phyloP scores from a whole-genome alignment of 2,113 vertebrate species.

The Aramus guarauna region DNA sequence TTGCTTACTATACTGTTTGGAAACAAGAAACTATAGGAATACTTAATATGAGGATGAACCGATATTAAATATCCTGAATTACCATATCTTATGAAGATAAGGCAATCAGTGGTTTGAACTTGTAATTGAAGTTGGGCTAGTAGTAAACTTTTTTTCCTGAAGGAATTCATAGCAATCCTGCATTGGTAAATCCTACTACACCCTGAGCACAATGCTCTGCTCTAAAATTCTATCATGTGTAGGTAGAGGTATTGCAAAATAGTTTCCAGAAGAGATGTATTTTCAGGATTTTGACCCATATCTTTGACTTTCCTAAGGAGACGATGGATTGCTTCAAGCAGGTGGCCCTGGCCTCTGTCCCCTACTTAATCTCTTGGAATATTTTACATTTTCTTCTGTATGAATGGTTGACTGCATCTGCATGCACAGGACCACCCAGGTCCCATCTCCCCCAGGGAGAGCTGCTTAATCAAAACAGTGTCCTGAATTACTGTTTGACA shows the following conservation, averaged over 20 bases:
- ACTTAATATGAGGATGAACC: neutral
- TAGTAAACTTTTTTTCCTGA: neutral
- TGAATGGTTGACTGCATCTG: neutral
- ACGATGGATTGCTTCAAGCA: neutral
- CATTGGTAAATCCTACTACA: neutral
- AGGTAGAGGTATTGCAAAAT: neutral
- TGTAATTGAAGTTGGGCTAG: neutral
- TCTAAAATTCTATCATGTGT: accelerated
- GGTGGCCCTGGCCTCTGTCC: neutral
- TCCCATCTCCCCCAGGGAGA: neutral
- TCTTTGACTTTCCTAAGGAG: neutral
- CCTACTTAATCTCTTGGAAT: neutral
- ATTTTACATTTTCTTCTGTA: neutral
- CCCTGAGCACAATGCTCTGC: neutral
- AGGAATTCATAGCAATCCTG: neutral
- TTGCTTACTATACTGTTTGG: neutral
- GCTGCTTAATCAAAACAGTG: neutral
- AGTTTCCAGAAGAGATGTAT: neutral
- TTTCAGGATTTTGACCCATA: neutral
- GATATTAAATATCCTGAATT: neutral
- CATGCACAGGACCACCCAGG: neutral
- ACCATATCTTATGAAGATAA: neutral
- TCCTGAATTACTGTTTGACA: neutral
- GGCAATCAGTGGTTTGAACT: neutral
- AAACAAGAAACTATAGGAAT: neutral